Evolutionary conservation across 2,888 invertebrate species (phyloP).

Genomic region (Eupithecia subfuscata): DNA sequence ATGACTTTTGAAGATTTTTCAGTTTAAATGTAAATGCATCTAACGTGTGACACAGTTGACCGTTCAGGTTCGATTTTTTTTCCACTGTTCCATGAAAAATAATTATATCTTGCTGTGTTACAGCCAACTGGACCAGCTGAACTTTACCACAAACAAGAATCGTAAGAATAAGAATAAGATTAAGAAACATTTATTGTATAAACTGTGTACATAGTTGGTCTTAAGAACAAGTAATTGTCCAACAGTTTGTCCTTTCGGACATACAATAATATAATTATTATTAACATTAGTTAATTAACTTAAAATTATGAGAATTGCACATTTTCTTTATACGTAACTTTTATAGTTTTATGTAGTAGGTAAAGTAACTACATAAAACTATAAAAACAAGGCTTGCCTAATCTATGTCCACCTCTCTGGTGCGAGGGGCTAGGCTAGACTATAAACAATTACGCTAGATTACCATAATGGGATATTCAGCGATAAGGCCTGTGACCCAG

Average conservation of each 20-base stretch:
- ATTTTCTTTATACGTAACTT: too few species aligned
- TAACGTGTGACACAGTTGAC: not conserved
- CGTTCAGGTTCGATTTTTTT: not conserved
- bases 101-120: not conserved
- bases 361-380: not conserved
- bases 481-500: constrained; percentile 47
- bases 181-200: too few species aligned
- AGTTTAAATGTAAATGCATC: too few species aligned
- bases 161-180: too few species aligned
- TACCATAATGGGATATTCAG: constrained; percentile 54
- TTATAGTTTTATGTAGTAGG: not conserved
- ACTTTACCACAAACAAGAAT: not conserved
- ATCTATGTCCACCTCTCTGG: constrained; percentile 37
- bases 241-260: too few species aligned
- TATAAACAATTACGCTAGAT: constrained; percentile 60
- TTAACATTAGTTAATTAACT: too few species aligned
- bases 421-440: constrained; percentile 44
- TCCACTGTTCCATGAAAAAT: not conserved
- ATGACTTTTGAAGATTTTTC: too few species aligned
- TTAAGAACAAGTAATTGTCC: too few species aligned
- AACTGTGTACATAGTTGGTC: too few species aligned
- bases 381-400: constrained; percentile 12
- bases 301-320: too few species aligned
- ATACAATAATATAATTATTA: too few species aligned
- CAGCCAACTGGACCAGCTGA: not conserved